Evolutionary conservation across 1,140 invertebrate species (phyloP).

Genomic region (Ceratosolen fusciceps): DNA sequence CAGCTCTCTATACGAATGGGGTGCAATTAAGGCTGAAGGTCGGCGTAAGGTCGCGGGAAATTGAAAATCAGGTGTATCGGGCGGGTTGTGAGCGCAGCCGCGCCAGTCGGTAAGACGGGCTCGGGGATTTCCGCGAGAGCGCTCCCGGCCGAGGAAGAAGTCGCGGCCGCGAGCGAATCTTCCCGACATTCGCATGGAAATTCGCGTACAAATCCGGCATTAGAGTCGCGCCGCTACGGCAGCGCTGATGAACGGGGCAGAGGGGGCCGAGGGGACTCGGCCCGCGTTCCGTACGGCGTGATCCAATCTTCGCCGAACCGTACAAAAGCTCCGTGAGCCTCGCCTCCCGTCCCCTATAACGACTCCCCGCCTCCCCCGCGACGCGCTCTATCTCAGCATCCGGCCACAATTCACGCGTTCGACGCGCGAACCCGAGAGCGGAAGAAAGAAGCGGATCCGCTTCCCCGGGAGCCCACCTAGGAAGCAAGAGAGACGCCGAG

Average conservation of each 20-base stretch:
- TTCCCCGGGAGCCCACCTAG: too few relatives aligned
- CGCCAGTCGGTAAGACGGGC: too few relatives aligned
- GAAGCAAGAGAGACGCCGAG: background rate
- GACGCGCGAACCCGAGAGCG: conserved; percentile 17
- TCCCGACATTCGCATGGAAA: background rate
- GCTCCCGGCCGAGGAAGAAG: background rate
- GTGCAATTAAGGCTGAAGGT: too few relatives aligned
- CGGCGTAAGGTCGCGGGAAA: too few relatives aligned
- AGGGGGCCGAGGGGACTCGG: too few relatives aligned
- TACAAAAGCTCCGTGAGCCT: conserved; percentile 27
- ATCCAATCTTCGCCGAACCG: conserved; percentile 10
- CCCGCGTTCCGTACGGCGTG: background rate
- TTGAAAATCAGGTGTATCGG: too few relatives aligned
- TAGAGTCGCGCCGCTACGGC: background rate
- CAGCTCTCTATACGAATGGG: too few relatives aligned
- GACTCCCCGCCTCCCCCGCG: background rate
- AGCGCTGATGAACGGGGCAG: too few relatives aligned
- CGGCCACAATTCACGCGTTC: conserved; percentile 46
- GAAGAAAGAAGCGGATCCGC: conserved; percentile 43
- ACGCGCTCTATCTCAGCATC: background rate
- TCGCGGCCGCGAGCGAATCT: background rate
- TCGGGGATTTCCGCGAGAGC: too few relatives aligned
- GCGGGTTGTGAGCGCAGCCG: too few relatives aligned
- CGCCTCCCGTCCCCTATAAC: background rate
- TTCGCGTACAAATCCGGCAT: background rate